A percentile compares a stretch with the other conserved stretches of the same genome.
phyloP scores from a whole-genome alignment of 2,797 vertebrate genomes.

The Eospalax fontanierii region DNA sequence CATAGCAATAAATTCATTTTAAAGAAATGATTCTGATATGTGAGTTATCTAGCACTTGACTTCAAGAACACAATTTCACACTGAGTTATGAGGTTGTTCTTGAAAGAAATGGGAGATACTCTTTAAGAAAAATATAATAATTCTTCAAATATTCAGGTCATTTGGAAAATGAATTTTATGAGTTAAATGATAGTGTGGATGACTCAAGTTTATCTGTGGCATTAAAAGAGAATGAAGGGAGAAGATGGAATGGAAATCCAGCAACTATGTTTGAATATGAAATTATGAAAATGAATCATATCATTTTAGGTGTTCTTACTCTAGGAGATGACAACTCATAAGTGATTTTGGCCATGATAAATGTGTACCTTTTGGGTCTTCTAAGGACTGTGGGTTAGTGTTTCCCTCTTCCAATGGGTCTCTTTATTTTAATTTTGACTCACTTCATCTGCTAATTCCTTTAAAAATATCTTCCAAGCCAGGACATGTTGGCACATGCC shows the following conservation, averaged over 20 bases:
- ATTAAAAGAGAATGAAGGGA: not conserved
- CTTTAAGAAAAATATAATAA: not conserved
- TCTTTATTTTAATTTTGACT: not conserved
- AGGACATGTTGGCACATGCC: too few species aligned
- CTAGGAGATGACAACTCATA: not conserved
- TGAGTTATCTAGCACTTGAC: not conserved
- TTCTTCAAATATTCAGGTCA: slow-evolving; percentile 20
- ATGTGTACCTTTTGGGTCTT: not conserved
- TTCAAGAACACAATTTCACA: not conserved
- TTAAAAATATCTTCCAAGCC: not conserved
- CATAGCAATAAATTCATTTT: not conserved
- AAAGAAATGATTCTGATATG: not conserved
- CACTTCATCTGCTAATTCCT: not conserved
- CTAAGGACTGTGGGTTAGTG: not conserved
- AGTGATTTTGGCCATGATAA: not conserved
- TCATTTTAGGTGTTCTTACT: too few species aligned
- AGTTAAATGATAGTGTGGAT: slow-evolving; percentile 10
- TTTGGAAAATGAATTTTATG: slow-evolving; percentile 7
- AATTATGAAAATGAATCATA: too few species aligned
- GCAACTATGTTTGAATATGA: not conserved
- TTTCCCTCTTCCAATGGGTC: not conserved
- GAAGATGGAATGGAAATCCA: not conserved
- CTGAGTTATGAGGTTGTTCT: not conserved
- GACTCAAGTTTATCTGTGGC: not conserved
- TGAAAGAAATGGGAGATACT: not conserved